Evolutionary conservation across 2,113 vertebrate species (phyloP).

Genomic region (Ondatra zibethicus): DNA sequence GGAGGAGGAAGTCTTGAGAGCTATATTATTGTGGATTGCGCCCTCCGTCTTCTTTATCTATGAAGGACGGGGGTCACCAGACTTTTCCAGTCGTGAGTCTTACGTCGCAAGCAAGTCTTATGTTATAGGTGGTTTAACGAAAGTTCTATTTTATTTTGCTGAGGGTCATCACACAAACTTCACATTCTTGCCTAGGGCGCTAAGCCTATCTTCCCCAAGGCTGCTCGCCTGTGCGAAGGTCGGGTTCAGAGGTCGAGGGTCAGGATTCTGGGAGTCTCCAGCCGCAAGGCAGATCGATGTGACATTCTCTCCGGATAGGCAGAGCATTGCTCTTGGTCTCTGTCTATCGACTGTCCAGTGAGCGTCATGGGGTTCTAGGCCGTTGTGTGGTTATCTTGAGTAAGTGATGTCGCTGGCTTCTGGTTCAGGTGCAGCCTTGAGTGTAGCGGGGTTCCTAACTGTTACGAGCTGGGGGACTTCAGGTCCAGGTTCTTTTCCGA

Average conservation of each 20-base stretch:
- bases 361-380: neutral
- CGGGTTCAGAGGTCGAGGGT: neutral
- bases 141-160: neutral
- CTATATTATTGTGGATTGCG: accelerated
- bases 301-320: neutral
- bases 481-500: no score
- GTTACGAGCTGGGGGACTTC: no score
- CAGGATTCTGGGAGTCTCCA: neutral
- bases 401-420: neutral
- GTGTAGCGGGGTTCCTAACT: neutral
- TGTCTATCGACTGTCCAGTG: neutral
- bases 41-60: neutral
- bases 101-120: neutral
- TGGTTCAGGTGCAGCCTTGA: neutral
- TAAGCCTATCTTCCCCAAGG: neutral
- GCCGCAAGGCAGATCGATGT: neutral
- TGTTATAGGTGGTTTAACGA: neutral
- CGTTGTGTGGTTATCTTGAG: neutral
- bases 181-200: neutral
- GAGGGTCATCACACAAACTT: no score
- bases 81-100: neutral
- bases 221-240: neutral
- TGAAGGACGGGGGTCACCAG: neutral
- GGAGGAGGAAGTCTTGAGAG: accelerated
- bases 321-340: neutral